phyloP scores from a whole-genome alignment of 2,797 vertebrate species.

The Onychomys arenicola region DNA sequence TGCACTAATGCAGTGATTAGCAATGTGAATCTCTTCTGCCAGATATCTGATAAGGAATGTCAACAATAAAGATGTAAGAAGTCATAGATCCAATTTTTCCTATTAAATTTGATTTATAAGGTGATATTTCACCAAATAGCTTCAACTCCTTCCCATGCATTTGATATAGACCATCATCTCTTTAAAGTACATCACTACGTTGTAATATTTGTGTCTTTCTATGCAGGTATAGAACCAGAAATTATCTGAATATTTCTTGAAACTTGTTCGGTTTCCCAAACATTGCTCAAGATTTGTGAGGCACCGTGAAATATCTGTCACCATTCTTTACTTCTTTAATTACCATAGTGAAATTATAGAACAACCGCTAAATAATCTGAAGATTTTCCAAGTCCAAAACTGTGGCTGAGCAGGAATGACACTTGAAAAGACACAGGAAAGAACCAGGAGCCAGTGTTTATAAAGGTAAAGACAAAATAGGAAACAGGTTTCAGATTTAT shows the following conservation, averaged over 20 bases:
- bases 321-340: not conserved
- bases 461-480: not conserved
- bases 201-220: not conserved
- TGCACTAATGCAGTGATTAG: not conserved
- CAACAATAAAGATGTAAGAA: not conserved
- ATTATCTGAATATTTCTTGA: conserved; percentile 28
- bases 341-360: not conserved
- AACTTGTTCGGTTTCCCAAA: conserved; percentile 13
- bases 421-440: not conserved
- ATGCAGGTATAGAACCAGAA: not conserved
- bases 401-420: not conserved
- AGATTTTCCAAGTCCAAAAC: not conserved
- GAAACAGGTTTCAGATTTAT: not conserved
- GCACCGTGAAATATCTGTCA: not conserved
- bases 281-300: conserved; percentile 10
- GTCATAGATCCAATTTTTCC: not conserved
- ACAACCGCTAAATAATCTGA: not conserved
- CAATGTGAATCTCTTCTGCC: not conserved
- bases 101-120: conserved; percentile 36
- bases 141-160: not conserved
- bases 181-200: not conserved
- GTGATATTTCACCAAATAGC: conserved; percentile 30
- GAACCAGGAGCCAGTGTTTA: not conserved
- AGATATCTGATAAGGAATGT: not conserved
- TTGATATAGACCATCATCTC: not conserved